Evolutionary conservation across 2,113 vertebrate species (phyloP), one percentile per base, ranked within the genome.

Genomic region (Tragelaphus scriptus): DNA sequence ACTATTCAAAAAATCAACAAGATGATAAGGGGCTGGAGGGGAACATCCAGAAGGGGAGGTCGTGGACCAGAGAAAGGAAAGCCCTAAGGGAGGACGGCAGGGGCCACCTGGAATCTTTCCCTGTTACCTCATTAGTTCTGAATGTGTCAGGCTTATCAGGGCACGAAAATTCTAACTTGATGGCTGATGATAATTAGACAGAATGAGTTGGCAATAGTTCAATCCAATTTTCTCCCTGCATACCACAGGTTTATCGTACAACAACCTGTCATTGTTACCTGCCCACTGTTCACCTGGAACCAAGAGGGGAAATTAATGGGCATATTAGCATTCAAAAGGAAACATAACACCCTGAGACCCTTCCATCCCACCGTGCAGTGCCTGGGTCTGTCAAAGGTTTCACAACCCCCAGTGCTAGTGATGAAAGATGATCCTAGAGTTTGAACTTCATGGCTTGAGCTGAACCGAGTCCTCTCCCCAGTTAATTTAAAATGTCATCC

Each of bases 191-290:
- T 51, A 92, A 97, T 90, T 58, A 95, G 84, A 95, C 30, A 87
- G 32, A 96, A 94, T 79, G 84, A 95, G 84, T 0, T 82, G 85
- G 49, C 84, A 79, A 56, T 88, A 88, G 81, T 94, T 96, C 94
- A 47, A 75, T 90, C 26, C 13, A 75, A 16, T 49, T 79, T 32
- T 15, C 12, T 61, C 53, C 32, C 61, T 1, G 6, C 19, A 40
- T 28, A 30, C 8, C 14, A 81, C 3, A 71, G 49, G 26, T 63
- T 55, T 21, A 28, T 68, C 77, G 55, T 89, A 59, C 16, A 77
- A 84, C 65, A 63, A 82, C 19, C 63, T 94, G 86, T 55, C 88
- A 82, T 65, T 40, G 40, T 92, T 94, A 89, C 71, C 88, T 93
- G 53, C 12, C 30, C 89, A 40, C 15, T 56, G n/a, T 63, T 84